Evolutionary conservation across 2,797 vertebrate species (phyloP).

Genomic region (Calcarius lapponicus): DNA sequence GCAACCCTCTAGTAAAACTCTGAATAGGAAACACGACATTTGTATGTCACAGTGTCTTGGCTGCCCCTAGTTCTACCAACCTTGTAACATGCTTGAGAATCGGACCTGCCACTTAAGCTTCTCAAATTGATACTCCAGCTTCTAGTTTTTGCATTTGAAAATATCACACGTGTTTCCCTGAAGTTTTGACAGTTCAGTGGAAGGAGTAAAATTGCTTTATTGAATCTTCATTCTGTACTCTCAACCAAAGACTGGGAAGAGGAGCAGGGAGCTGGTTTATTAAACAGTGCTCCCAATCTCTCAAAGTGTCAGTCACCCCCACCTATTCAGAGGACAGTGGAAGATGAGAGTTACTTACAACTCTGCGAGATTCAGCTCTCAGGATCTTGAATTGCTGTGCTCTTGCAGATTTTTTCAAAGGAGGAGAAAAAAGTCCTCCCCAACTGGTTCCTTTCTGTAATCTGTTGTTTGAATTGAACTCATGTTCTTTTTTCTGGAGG

Average conservation of each 20-base stretch:
- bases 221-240: constrained; percentile 4
- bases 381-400: background rate
- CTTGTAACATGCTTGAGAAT: background rate
- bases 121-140: background rate
- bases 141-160: background rate
- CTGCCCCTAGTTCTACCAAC: background rate
- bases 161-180: background rate
- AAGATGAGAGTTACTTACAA: constrained; percentile 3
- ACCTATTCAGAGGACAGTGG: constrained; percentile 19
- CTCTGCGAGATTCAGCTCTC: background rate
- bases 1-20: background rate
- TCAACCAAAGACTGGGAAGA: background rate
- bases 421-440: constrained; percentile 1
- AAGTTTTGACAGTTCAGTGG: background rate
- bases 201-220: background rate
- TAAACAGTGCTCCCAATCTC: background rate
- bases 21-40: background rate
- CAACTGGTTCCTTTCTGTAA: constrained; percentile 33
- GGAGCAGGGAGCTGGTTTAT: background rate
- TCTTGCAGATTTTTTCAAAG: constrained; percentile 3
- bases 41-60: background rate
- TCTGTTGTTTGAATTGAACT: constrained; percentile 37
- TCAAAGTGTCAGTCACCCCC: background rate
- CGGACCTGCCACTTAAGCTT: background rate
- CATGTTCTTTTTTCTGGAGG: constrained; percentile 25